Conservation (phyloP, 2,888 invertebrate genomes). For the Ichneumoninae sp. region DNA sequence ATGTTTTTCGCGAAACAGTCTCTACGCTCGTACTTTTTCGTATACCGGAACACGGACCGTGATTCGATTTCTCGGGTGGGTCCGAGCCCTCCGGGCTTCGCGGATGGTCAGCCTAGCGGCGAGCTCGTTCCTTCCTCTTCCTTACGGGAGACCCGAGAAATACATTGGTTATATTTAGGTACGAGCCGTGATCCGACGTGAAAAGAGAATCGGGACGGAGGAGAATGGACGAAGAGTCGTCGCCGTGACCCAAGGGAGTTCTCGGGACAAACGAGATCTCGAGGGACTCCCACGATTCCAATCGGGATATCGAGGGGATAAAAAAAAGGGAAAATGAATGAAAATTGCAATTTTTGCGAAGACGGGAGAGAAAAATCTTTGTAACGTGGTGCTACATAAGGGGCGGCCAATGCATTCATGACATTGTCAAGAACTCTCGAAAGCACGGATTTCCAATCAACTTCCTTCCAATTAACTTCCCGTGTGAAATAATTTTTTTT, state of each 20-base stretch:
- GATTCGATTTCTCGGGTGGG: constrained; percentile 63
- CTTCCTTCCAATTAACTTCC: too few relatives aligned
- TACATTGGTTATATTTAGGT: constrained; percentile 54
- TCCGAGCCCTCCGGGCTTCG: constrained; percentile 31
- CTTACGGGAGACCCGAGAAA: constrained; percentile 5
- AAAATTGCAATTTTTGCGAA: constrained; percentile 33
- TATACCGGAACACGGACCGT: constrained; percentile 18
- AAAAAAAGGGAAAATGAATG: not conserved
- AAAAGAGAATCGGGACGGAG: constrained; percentile 29
- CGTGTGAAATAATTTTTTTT: too few relatives aligned
- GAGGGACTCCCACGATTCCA: constrained; percentile 6
- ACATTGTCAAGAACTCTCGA: not conserved
- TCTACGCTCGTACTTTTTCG: constrained; percentile 13
- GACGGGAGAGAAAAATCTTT: not conserved
- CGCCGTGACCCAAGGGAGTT: constrained; percentile 7
- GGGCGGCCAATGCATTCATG: not conserved
- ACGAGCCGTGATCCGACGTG: constrained; percentile 22
- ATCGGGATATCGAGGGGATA: constrained; percentile 16
- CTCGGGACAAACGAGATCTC: constrained; percentile 27
- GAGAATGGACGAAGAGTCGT: constrained; percentile 18
- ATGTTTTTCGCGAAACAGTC: constrained; percentile 59
- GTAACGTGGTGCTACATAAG: not conserved
- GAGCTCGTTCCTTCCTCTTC: constrained; percentile 22
- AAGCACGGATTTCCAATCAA: not conserved
- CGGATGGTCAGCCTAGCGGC: constrained; percentile 1